These are phyloP conservation scores for Ptilorrhoa leucosticta DNA, from an alignment of 2,113 vertebrate species.

Conservation along the genomic window DNA sequence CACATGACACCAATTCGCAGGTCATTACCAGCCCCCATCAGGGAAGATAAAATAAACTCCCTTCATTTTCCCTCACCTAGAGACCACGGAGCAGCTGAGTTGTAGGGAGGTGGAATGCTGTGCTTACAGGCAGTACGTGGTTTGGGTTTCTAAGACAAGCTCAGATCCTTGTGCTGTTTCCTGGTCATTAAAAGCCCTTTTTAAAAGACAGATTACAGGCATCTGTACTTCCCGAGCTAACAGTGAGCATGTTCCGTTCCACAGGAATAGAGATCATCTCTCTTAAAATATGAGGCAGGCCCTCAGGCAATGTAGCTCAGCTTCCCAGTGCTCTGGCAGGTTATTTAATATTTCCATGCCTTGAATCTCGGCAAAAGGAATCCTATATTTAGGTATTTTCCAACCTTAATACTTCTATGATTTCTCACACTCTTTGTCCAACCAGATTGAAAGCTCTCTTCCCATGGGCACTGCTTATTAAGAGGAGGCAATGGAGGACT, in stretches of 20 bases:
- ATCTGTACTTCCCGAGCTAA: background rate
- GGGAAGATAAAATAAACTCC: constrained; percentile 23
- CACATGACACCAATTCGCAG: constrained; percentile 10
- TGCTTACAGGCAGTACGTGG: background rate
- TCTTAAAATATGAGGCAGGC: background rate
- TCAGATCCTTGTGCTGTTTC: background rate
- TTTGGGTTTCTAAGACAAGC: background rate
- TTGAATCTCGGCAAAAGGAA: background rate
- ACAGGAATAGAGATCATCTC: background rate
- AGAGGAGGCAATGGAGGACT: background rate
- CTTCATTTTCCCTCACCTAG: background rate
- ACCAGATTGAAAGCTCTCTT: background rate
- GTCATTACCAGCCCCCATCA: background rate
- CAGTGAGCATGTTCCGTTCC: background rate
- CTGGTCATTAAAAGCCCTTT: background rate
- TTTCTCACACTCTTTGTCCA: background rate
- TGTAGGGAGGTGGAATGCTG: background rate
- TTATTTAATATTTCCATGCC: constrained; percentile 7
- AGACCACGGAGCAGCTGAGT: background rate
- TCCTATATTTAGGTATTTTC: background rate
- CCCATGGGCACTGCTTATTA: background rate
- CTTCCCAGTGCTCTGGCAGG: constrained; percentile 12
- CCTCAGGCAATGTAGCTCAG: background rate
- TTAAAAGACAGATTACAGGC: background rate
- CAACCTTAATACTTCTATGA: background rate